phyloP scores from a whole-genome alignment of 1,140 invertebrate genomes.

The Drosophila tropicalis region DNA sequence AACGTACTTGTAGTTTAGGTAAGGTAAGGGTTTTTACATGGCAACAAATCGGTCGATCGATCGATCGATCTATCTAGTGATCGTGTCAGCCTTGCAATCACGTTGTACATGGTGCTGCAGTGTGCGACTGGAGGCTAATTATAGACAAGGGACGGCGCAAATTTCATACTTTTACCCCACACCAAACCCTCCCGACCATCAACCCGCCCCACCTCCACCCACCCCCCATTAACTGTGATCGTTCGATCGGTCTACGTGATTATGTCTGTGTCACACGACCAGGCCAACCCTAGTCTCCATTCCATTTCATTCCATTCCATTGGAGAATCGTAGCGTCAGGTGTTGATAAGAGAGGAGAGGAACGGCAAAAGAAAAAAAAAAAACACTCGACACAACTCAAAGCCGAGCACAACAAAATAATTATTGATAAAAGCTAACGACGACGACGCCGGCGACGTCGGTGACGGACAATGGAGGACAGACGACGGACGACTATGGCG shows the following conservation, averaged over 20 bases:
- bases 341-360: constrained; percentile 58
- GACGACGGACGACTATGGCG: not conserved
- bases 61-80: constrained; percentile 19
- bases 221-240: constrained; percentile 28
- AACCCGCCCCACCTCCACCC: not conserved
- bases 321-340: constrained; percentile 31
- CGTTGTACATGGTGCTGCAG: constrained; percentile 32
- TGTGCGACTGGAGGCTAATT: constrained; percentile 59
- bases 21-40: constrained; percentile 69
- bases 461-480: too few species aligned
- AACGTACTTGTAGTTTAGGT: constrained; percentile 44
- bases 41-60: constrained; percentile 51
- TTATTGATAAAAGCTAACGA: constrained; percentile 74
- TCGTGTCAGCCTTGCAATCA: constrained; percentile 49
- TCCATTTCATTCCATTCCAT: too few species aligned
- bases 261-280: constrained; percentile 78
- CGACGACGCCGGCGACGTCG: constrained; percentile 22
- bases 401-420: constrained; percentile 77
- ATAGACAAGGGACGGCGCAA: constrained; percentile 47
- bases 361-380: not conserved
- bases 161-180: constrained; percentile 16
- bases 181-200: not conserved
- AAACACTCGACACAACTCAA: constrained; percentile 59
- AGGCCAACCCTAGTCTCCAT: constrained; percentile 29
- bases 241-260: constrained; percentile 62